Evolutionary conservation across 2,888 invertebrate species (phyloP).

Genomic region (Leptinotarsa juncta): DNA sequence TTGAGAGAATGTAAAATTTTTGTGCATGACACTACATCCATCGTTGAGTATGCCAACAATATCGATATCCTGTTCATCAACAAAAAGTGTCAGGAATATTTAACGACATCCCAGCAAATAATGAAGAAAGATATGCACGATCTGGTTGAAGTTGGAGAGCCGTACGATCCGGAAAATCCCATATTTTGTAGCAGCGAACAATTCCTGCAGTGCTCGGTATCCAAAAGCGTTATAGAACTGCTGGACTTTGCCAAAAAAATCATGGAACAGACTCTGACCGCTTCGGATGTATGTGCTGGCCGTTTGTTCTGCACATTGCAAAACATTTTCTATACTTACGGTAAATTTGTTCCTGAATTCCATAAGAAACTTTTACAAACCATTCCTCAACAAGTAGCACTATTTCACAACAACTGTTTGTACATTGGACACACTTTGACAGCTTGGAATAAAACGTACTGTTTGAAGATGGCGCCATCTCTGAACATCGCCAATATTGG

Average conservation of each 20-base stretch:
- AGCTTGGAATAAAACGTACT: constrained; percentile 76
- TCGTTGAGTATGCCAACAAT: constrained; percentile 78
- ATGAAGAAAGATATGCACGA: constrained; percentile 86
- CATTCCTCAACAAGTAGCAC: constrained; percentile 88
- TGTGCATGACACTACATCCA: constrained; percentile 68
- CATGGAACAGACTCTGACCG: constrained; percentile 74
- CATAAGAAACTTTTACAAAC: constrained; percentile 84
- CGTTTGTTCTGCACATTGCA: constrained; percentile 78
- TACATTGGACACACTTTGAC: constrained; percentile 82
- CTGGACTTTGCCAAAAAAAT: constrained; percentile 74
- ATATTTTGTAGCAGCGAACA: constrained; percentile 64
- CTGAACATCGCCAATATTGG: constrained; percentile 67
- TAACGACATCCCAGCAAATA: constrained; percentile 76
- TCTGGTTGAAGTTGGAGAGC: constrained; percentile 70
- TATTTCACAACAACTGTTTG: constrained; percentile 93
- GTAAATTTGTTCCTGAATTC: constrained; percentile 80
- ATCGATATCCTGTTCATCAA: constrained; percentile 82
- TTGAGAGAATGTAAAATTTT: constrained; percentile 72
- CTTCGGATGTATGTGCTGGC: constrained; percentile 72
- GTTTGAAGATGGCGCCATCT: constrained; percentile 71
- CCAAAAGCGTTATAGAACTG: constrained; percentile 74
- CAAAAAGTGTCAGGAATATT: constrained; percentile 79
- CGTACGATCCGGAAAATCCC: constrained; percentile 65
- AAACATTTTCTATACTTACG: constrained; percentile 81
- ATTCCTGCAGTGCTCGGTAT: constrained; percentile 72